These are phyloP conservation scores for Amphipoea lucens DNA, from an alignment of 2,888 invertebrate species.

Conservation along the genomic window DNA sequence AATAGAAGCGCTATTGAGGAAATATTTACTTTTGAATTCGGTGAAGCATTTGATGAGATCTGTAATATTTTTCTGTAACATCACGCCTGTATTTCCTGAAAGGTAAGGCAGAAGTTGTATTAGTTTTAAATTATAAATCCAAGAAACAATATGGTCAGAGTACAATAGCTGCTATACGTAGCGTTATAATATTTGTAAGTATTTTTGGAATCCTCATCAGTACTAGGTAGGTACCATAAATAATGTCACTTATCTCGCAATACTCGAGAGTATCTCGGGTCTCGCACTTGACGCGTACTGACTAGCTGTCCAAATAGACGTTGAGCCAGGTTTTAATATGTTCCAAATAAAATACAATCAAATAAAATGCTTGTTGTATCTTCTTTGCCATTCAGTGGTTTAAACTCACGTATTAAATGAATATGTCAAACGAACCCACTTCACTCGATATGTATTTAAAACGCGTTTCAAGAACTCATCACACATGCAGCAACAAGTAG, in stretches of 20 bases:
- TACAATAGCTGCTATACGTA: not conserved
- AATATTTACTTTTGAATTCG: conserved; percentile 16
- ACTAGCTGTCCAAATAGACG: not conserved
- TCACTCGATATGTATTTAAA: conserved; percentile 10
- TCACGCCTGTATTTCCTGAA: not conserved
- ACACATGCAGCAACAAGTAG: conserved; percentile 5
- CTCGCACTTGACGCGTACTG: not conserved
- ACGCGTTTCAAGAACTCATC: conserved; percentile 13
- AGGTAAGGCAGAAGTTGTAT: too few relatives aligned
- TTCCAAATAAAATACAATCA: conserved; percentile 21
- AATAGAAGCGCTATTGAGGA: not conserved
- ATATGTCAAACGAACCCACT: conserved; percentile 10
- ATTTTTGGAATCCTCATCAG: not conserved
- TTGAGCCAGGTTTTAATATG: conserved; percentile 21
- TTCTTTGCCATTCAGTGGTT: not conserved
- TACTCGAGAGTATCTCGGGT: too few relatives aligned
- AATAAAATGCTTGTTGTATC: conserved; percentile 17
- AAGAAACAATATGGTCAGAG: not conserved
- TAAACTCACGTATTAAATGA: conserved; percentile 4
- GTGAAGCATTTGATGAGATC: not conserved
- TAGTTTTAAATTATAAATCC: not conserved
- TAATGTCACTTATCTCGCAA: not conserved
- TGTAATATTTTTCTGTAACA: not conserved
- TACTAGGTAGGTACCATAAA: too few relatives aligned
- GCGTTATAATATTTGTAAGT: not conserved